Evolutionary conservation across 2,797 vertebrate species (phyloP).

Genomic region (Pseudomugil tenellus): DNA sequence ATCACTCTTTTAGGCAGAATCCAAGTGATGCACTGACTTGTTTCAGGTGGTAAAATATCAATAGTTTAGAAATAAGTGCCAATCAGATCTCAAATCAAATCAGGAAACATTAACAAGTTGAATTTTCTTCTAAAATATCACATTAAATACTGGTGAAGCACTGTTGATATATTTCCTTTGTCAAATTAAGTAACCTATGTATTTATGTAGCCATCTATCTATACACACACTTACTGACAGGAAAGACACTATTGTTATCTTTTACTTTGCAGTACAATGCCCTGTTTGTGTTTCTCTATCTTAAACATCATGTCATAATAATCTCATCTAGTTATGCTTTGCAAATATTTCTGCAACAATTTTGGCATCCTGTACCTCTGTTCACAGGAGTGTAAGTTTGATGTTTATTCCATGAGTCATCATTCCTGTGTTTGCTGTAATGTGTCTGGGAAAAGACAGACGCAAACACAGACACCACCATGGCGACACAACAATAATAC

Average conservation of each 20-base stretch:
- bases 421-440: slow-evolving; percentile 44
- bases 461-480: slow-evolving; percentile 52
- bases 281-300: background rate
- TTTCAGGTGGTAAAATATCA: too few relatives aligned
- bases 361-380: slow-evolving; percentile 8
- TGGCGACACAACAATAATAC: slow-evolving; percentile 57
- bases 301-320: background rate
- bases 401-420: slow-evolving; percentile 50
- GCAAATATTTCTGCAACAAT: slow-evolving; percentile 18
- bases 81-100: too few relatives aligned
- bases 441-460: slow-evolving; percentile 35
- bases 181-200: background rate
- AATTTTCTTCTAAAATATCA: background rate
- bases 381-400: slow-evolving; percentile 35
- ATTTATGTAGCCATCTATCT: too few relatives aligned
- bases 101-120: too few relatives aligned
- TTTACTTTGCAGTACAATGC: background rate
- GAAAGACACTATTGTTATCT: background rate
- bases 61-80: background rate
- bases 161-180: background rate
- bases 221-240: background rate
- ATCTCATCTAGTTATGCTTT: background rate
- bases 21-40: too few relatives aligned
- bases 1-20: too few relatives aligned
- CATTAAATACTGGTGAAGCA: background rate